Evolutionary conservation across 2,888 invertebrate genomes (phyloP).

Genomic region (Clitarchus hookeri): DNA sequence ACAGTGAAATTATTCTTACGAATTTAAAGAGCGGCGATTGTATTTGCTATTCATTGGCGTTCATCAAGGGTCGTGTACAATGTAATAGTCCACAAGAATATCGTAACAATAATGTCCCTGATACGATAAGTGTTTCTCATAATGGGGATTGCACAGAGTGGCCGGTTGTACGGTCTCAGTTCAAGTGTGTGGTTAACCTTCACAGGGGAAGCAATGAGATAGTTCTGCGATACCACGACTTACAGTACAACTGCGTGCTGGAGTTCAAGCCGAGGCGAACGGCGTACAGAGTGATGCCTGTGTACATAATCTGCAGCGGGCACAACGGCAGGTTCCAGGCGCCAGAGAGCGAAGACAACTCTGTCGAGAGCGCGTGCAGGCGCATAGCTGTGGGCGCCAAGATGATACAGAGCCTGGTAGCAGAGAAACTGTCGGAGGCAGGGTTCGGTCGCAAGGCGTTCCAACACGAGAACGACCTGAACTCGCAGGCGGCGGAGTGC

Average conservation of each 20-base stretch:
- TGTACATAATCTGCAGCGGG: constrained; percentile 81
- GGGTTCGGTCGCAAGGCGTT: constrained; percentile 82
- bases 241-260: constrained; percentile 58
- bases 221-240: constrained; percentile 61
- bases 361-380: constrained; percentile 72
- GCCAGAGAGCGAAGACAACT: constrained; percentile 65
- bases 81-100: constrained; percentile 48
- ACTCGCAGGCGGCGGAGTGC: constrained; percentile 61
- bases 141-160: constrained; percentile 51
- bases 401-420: constrained; percentile 83
- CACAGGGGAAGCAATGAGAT: constrained; percentile 67
- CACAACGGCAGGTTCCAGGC: constrained; percentile 79
- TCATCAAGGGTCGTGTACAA: constrained; percentile 64
- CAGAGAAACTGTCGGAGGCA: constrained; percentile 83
- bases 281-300: constrained; percentile 70
- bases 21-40: constrained; percentile 67
- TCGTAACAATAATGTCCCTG: background rate
- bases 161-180: constrained; percentile 68
- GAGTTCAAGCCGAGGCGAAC: constrained; percentile 64
- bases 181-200: constrained; percentile 70
- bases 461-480: constrained; percentile 69
- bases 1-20: constrained; percentile 46
- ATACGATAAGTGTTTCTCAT: constrained; percentile 23
- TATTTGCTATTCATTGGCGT: constrained; percentile 63
- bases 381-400: constrained; percentile 77